Evolutionary conservation across 1,140 invertebrate genomes (phyloP), one percentile per base, ranked within the genome.

Genomic region (Leucophenga varia): DNA sequence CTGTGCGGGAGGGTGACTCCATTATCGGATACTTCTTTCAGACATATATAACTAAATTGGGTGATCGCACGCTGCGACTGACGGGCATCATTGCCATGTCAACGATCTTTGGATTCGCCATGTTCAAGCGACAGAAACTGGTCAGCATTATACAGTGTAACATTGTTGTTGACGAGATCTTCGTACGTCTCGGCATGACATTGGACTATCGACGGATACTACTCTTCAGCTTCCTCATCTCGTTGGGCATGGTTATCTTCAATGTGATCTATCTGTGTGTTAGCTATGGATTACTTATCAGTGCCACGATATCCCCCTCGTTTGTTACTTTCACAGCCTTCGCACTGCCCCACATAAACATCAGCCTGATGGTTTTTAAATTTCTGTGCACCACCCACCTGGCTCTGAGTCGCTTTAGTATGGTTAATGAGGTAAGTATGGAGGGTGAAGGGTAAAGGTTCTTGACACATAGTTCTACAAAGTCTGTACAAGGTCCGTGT

Each of bases 1-100:
- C 67, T 0, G 42, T 65, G 1, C 17, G 28, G 10, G 63, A 71
- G 43, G 67, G 64, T 0, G 70, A 71, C 30, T 71, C 70, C 49
- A 73, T 74, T 25, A 71, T 74, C 19, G 61, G 70, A 6, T 74
- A 74, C 40, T 74, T 74, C 43, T 73, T 74, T 19, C 65, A 74
- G 43, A 74, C 70, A 10, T 69, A 71, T 13, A 71, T 74, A 3
- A 73, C 72, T 1, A 57, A 67, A 4, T 19, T 74, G 47, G 60
- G 72, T 34, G 71, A 74, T 44, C 41, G 52, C 6, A 68, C 71
- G 0, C 45, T 74, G 1, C 52, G 61, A 0, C n/a, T 72, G 0
- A 74, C 63, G 8, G 71, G 72, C 1, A 64, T 74, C n/a, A 57
- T 70, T 22, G 71, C 64, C 22, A 74, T 74, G 60, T 51, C 54